Percentiles rank a stretch among this genome's conserved stretches.
Evolutionary conservation across 1,140 invertebrate genomes (phyloP).

Genomic region (Acyrthosiphon pisum): DNA sequence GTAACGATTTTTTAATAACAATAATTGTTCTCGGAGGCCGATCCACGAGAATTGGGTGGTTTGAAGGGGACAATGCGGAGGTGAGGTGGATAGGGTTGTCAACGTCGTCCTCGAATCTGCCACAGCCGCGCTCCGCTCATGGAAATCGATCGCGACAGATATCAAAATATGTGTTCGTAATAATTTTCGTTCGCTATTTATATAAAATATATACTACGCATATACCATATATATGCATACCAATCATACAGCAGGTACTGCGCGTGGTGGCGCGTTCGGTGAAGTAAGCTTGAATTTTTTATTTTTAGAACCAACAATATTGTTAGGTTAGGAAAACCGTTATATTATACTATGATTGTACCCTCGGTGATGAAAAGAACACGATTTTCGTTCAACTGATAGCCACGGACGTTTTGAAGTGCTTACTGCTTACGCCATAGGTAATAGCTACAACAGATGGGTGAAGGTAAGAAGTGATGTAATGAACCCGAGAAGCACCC

Average conservation of each 20-base stretch:
- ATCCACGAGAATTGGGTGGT: neutral
- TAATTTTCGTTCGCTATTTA: neutral
- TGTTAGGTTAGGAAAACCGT: neutral
- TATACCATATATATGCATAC: no score
- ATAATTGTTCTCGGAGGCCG: neutral
- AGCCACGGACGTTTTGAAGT: neutral
- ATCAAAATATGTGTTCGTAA: neutral
- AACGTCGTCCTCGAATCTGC: neutral
- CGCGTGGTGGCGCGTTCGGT: neutral
- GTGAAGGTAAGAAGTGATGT: fast-evolving
- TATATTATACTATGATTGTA: neutral
- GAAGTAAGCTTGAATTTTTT: neutral
- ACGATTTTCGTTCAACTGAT: neutral
- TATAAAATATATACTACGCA: neutral
- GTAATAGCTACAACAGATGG: no score
- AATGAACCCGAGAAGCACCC: neutral
- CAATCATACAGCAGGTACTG: neutral
- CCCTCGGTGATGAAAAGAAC: neutral
- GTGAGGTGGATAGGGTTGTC: neutral
- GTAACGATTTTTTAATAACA: neutral
- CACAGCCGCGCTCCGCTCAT: neutral
- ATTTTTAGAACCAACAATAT: neutral
- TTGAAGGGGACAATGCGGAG: neutral
- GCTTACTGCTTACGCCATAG: no score
- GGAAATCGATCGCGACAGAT: neutral